Percentiles rank a stretch among this genome's conserved stretches.
Conservation (phyloP, 2,888 invertebrate species). For the Tachina grossa region DNA sequence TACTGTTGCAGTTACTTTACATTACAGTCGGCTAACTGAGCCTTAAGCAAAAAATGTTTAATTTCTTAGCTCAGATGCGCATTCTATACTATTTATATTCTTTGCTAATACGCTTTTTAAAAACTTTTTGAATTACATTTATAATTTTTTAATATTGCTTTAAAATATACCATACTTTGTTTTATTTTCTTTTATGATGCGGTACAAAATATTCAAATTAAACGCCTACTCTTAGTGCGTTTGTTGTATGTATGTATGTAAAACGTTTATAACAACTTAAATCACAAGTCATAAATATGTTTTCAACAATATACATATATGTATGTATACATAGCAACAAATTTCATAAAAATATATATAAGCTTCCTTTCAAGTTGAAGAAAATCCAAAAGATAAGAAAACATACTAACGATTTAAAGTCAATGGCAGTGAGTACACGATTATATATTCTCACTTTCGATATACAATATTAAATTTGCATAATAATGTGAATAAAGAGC, state of each 20-base stretch:
- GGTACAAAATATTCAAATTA: background rate
- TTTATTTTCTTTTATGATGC: background rate
- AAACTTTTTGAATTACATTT: too few species aligned
- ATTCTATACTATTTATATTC: too few species aligned
- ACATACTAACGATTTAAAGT: conserved; percentile 22
- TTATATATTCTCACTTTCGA: conserved; percentile 64
- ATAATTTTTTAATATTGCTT: too few species aligned
- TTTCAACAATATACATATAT: background rate
- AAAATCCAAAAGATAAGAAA: background rate
- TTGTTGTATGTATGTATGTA: background rate
- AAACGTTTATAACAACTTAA: background rate
- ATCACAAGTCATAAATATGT: conserved; percentile 2
- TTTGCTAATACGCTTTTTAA: too few species aligned
- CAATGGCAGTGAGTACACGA: background rate
- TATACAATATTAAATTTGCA: conserved; percentile 63
- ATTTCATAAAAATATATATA: conserved; percentile 16
- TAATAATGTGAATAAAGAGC: conserved; percentile 60
- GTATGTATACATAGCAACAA: background rate
- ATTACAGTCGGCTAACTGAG: too few species aligned
- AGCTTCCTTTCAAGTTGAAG: background rate
- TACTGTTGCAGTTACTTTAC: too few species aligned
- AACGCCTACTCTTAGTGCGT: conserved; percentile 26
- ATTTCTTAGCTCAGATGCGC: too few species aligned
- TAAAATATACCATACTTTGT: too few species aligned
- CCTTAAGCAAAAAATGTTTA: too few species aligned